phyloP scores from a whole-genome alignment of 2,113 vertebrate genomes.

The Neofelis nebulosa region DNA sequence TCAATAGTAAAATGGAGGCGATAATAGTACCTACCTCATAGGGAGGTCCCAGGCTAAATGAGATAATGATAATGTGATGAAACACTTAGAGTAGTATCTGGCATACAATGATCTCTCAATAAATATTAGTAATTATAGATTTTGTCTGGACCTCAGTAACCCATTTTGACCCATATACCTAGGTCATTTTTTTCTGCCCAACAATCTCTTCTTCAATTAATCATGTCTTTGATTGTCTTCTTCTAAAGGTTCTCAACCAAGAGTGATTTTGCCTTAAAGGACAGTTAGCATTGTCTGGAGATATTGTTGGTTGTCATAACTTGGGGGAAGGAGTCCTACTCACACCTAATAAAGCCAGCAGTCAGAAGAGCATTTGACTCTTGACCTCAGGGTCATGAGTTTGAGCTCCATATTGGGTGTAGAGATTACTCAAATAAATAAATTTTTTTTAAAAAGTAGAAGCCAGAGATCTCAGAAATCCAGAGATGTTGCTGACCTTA shows the following conservation, averaged over 20 bases:
- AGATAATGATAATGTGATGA: background rate
- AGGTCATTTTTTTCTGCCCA: background rate
- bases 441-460: background rate
- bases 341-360: background rate
- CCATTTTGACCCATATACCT: background rate
- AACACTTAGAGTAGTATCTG: background rate
- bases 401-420: too few species aligned
- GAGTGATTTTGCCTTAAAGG: background rate
- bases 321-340: background rate
- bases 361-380: too few species aligned
- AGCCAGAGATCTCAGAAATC: background rate
- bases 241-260: background rate
- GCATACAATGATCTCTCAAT: background rate
- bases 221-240: background rate
- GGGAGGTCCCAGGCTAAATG: background rate
- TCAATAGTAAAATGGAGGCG: background rate
- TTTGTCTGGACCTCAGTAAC: background rate
- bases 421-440: too few species aligned
- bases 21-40: background rate
- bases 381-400: too few species aligned
- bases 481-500: background rate
- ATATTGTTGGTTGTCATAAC: background rate
- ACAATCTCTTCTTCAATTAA: background rate
- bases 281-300: background rate
- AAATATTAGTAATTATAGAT: background rate